Evolutionary conservation across 92 coral and sea anemone genomes (phyloP).

Genomic region (Montipora capitata): DNA sequence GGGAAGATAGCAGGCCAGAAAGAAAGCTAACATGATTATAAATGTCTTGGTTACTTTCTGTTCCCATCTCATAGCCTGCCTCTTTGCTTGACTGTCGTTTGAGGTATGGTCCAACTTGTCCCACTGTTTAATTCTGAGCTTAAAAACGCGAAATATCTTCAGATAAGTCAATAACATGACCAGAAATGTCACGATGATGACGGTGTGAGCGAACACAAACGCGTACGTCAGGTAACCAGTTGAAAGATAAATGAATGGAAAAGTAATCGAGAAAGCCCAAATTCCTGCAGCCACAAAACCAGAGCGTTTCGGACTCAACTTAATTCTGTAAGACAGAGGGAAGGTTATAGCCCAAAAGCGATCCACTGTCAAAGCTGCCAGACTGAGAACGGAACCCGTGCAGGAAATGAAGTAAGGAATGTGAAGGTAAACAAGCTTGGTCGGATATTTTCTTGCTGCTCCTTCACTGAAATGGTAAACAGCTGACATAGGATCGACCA

Average conservation of each 20-base stretch:
- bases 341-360: conserved; percentile 88
- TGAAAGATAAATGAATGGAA: conserved; percentile 81
- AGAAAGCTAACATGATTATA: conserved; percentile 71
- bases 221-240: conserved; percentile 87
- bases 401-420: conserved; percentile 83
- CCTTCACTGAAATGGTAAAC: conserved; percentile 82
- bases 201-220: conserved; percentile 84
- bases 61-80: conserved; percentile 85
- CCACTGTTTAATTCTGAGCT: conserved; percentile 75
- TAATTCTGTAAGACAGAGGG: conserved; percentile 84
- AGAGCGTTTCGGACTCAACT: conserved; percentile 84
- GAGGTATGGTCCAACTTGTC: conserved; percentile 52
- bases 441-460: conserved; percentile 43
- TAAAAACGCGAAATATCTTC: conserved; percentile 79
- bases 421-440: conserved; percentile 58
- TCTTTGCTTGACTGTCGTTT: conserved; percentile 73
- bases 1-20: conserved; percentile 85
- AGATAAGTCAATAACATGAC: conserved; percentile 79
- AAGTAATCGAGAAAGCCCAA: conserved; percentile 84
- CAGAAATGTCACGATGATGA: conserved; percentile 72
- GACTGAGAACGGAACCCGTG: conserved; percentile 91
- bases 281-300: conserved; percentile 80
- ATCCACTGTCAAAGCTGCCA: conserved; percentile 91
- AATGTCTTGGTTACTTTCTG: conserved; percentile 92
- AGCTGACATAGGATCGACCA: conserved; percentile 76